phyloP scores from a whole-genome alignment of 2,888 invertebrate species.

The Andrena trimmerana region DNA sequence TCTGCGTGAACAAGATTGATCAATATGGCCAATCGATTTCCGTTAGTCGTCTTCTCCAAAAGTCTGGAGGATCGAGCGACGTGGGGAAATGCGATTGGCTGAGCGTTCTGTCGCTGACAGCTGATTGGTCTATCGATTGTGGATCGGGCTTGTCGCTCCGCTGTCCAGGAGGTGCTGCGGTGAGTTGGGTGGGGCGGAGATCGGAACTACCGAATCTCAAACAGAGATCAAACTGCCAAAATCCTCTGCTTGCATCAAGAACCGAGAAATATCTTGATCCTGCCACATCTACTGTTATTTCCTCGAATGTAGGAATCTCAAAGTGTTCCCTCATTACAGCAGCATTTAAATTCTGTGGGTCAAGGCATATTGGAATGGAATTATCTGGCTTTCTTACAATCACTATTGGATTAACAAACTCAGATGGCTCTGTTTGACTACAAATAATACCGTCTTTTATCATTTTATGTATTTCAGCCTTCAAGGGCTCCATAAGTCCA shows the following conservation, averaged over 20 bases:
- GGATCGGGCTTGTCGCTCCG: too few relatives aligned
- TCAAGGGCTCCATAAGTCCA: not conserved
- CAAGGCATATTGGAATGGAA: not conserved
- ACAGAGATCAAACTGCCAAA: not conserved
- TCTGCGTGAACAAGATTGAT: too few relatives aligned
- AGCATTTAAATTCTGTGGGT: not conserved
- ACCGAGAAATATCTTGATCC: not conserved
- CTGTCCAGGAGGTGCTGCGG: too few relatives aligned
- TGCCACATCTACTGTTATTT: not conserved
- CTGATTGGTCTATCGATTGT: too few relatives aligned
- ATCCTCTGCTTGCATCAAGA: slow-evolving; percentile 1
- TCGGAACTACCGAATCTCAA: too few relatives aligned
- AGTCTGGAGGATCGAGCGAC: too few relatives aligned
- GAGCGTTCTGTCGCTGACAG: too few relatives aligned
- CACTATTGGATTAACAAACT: slow-evolving; percentile 1
- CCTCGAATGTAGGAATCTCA: not conserved
- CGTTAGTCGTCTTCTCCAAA: too few relatives aligned
- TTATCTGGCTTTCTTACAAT: not conserved
- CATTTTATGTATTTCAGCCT: not conserved
- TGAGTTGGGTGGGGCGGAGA: too few relatives aligned
- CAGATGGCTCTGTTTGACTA: not conserved
- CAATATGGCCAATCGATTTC: too few relatives aligned
- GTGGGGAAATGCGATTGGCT: too few relatives aligned
- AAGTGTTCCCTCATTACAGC: not conserved
- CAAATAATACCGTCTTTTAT: not conserved